A percentile compares a stretch with the other conserved stretches of the same genome.
These are phyloP conservation scores for Lottia scabra DNA, from an alignment of 2,888 invertebrate species.

Conservation along the genomic window DNA sequence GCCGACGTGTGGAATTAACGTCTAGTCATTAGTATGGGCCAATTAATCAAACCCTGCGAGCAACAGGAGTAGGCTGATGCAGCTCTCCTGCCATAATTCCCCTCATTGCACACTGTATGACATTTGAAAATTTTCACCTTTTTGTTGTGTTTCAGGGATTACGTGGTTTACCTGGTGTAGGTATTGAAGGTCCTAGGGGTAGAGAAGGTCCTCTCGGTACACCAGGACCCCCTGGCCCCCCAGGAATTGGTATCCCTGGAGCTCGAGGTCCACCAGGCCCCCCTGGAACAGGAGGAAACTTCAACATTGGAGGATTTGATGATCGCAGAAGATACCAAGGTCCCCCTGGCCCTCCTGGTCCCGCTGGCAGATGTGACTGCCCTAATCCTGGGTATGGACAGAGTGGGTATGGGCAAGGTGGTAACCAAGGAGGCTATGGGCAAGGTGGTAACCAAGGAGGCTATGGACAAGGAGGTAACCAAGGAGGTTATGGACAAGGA, in stretches of 20 bases:
- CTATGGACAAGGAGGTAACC: too few relatives aligned
- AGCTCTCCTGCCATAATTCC: too few relatives aligned
- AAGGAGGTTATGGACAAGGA: too few relatives aligned
- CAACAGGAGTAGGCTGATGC: too few relatives aligned
- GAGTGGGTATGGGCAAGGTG: constrained; percentile 12
- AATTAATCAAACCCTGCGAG: too few relatives aligned
- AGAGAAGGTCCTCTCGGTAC: constrained; percentile 31
- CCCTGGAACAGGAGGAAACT: constrained; percentile 40
- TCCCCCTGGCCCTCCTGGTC: constrained; percentile 55
- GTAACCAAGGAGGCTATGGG: too few relatives aligned
- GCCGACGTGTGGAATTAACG: too few relatives aligned
- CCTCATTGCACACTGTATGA: too few relatives aligned
- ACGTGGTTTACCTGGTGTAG: constrained; percentile 34
- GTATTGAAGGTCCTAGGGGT: constrained; percentile 25
- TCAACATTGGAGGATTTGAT: constrained; percentile 6
- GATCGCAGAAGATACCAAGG: constrained; percentile 35
- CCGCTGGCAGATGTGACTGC: constrained; percentile 31
- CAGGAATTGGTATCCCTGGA: constrained; percentile 27
- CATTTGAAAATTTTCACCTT: too few relatives aligned
- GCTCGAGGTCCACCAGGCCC: constrained; percentile 42
- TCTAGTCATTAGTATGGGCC: too few relatives aligned
- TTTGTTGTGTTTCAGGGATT: constrained; percentile 32
- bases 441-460: too few relatives aligned
- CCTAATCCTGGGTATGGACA: constrained; percentile 12
- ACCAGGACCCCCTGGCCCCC: constrained; percentile 37